phyloP scores from a whole-genome alignment of 2,113 vertebrate species.

The Todiramphus saurophagus region DNA sequence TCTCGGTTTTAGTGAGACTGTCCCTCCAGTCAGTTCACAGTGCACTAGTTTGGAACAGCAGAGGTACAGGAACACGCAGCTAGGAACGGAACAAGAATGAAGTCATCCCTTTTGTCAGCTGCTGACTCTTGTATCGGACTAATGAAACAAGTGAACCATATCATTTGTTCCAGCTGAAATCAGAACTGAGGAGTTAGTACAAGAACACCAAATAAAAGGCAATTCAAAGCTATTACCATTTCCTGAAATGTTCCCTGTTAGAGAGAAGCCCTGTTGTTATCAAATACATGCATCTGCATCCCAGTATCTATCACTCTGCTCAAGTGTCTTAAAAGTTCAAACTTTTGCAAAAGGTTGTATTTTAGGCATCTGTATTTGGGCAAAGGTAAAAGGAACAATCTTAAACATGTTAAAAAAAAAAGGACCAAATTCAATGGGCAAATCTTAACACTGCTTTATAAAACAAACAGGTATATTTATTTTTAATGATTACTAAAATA shows the following conservation, averaged over 20 bases:
- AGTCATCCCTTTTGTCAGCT: slow-evolving; percentile 54
- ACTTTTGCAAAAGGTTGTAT: background rate
- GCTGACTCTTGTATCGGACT: background rate
- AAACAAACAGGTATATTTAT: slow-evolving; percentile 69
- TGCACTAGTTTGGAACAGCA: background rate
- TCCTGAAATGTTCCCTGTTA: background rate
- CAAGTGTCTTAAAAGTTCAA: background rate
- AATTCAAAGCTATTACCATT: background rate
- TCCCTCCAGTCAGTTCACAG: background rate
- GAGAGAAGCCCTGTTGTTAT: background rate
- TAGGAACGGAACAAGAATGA: slow-evolving; percentile 9
- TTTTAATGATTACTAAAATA: slow-evolving; percentile 76
- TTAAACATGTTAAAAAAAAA: background rate
- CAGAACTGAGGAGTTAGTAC: background rate
- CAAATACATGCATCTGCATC: background rate
- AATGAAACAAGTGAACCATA: slow-evolving; percentile 44
- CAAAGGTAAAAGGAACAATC: background rate
- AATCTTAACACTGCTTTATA: slow-evolving; percentile 37
- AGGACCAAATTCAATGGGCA: background rate
- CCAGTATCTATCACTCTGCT: background rate
- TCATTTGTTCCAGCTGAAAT: slow-evolving; percentile 32
- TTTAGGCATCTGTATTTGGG: background rate
- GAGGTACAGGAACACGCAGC: background rate
- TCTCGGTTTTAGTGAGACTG: background rate
- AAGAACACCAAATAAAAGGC: background rate